Evolutionary conservation across 1,140 invertebrate species (phyloP).

Genomic region (Drosophila ogumai): DNA sequence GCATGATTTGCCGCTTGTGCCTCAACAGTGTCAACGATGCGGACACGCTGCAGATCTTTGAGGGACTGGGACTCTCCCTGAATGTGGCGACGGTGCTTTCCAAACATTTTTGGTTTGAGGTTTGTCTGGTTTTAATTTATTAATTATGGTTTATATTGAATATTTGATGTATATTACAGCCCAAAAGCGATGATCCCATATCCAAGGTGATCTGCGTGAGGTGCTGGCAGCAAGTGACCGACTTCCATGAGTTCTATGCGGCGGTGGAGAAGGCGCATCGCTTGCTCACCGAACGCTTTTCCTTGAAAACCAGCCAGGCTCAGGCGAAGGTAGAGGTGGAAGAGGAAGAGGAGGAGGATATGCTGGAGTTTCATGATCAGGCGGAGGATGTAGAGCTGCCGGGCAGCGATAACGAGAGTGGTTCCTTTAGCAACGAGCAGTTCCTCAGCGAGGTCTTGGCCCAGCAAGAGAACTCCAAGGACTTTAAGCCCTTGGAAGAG

Average conservation of each 20-base stretch:
- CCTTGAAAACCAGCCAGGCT: slow-evolving; percentile 40
- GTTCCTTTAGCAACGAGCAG: slow-evolving; percentile 69
- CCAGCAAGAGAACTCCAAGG: slow-evolving; percentile 10
- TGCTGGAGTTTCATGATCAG: neutral
- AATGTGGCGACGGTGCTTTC: slow-evolving; percentile 57
- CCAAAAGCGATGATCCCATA: slow-evolving; percentile 75
- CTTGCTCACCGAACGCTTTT: slow-evolving; percentile 70
- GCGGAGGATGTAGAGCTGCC: slow-evolving; percentile 18
- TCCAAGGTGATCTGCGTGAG: slow-evolving; percentile 61
- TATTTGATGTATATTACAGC: slow-evolving; percentile 28
- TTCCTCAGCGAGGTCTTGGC: slow-evolving; percentile 59
- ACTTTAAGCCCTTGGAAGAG: neutral
- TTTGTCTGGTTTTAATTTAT: slow-evolving; percentile 1
- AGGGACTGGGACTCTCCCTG: slow-evolving; percentile 49
- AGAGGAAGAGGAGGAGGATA: neutral
- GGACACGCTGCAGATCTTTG: slow-evolving; percentile 71
- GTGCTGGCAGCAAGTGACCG: slow-evolving; percentile 65
- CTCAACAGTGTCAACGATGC: slow-evolving; percentile 63
- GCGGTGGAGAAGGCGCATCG: slow-evolving; percentile 73
- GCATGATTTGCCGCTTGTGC: slow-evolving; percentile 82
- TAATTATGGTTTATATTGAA: neutral
- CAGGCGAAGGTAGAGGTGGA: slow-evolving; percentile 3
- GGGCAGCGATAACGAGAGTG: slow-evolving; percentile 11
- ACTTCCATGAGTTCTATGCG: slow-evolving; percentile 67
- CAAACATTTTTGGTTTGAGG: slow-evolving; percentile 78